A percentile compares a stretch with the other conserved stretches of the same genome.
These are phyloP conservation scores for Pomatostomus ruficeps DNA, from an alignment of 2,113 vertebrate species.

Conservation along the genomic window DNA sequence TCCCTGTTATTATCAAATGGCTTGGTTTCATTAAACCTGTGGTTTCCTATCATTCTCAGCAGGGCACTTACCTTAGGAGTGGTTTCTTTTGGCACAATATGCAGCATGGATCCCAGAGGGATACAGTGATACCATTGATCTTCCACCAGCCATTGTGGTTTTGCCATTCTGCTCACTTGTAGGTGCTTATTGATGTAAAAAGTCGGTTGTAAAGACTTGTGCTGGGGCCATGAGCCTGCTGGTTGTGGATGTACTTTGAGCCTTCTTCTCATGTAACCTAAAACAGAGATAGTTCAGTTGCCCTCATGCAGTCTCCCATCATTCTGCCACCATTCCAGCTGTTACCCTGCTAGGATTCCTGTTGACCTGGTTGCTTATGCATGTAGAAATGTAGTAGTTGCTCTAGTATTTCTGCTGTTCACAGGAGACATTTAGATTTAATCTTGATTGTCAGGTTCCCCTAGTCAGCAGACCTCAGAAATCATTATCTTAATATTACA, in stretches of 20 bases:
- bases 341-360: neutral
- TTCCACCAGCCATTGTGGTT: neutral
- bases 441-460: neutral
- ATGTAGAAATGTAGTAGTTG: neutral
- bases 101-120: neutral
- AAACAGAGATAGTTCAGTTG: neutral
- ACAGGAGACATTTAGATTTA: neutral
- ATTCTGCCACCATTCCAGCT: neutral
- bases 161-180: neutral
- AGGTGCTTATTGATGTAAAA: neutral
- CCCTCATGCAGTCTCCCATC: neutral
- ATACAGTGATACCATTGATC: neutral
- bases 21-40: neutral
- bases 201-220: neutral
- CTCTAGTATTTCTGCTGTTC: neutral
- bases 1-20: neutral
- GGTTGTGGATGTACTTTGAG: neutral
- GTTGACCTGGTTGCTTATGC: neutral
- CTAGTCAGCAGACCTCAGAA: neutral
- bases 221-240: neutral
- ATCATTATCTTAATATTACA: neutral
- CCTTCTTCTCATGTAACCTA: neutral
- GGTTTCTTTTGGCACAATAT: neutral
- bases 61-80: neutral
- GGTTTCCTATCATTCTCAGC: neutral